phyloP scores from a whole-genome alignment of 1,140 invertebrate species.

The Euwallacea fornicatus region DNA sequence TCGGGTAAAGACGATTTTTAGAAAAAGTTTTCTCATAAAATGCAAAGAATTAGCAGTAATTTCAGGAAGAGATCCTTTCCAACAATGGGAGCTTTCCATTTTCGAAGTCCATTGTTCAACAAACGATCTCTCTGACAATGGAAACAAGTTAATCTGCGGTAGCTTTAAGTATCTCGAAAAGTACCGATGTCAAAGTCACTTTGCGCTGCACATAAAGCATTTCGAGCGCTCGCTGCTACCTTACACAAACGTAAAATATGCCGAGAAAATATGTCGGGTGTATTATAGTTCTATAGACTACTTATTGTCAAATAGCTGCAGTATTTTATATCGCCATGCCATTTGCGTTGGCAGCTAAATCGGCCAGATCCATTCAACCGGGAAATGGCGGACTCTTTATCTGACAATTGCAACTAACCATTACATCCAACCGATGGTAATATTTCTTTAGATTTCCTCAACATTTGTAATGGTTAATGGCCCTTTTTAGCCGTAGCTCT shows the following conservation, averaged over 20 bases:
- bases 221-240: slow-evolving; percentile 5
- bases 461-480: background rate
- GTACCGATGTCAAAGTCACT: background rate
- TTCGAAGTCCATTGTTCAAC: too few species aligned
- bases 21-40: too few species aligned
- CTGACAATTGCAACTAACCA: slow-evolving; percentile 38
- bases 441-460: slow-evolving; percentile 18
- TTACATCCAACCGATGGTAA: slow-evolving; percentile 28
- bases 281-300: slow-evolving; percentile 37
- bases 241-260: slow-evolving; percentile 21
- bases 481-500: background rate
- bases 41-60: too few species aligned
- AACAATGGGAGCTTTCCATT: too few species aligned
- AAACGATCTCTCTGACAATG: background rate
- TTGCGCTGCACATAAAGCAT: background rate
- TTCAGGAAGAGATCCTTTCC: too few species aligned
- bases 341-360: slow-evolving; percentile 35
- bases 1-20: background rate
- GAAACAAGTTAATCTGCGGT: background rate
- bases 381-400: slow-evolving; percentile 41
- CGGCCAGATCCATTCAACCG: slow-evolving; percentile 35
- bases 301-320: slow-evolving; percentile 35
- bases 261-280: slow-evolving; percentile 31
- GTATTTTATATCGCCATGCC: slow-evolving; percentile 31
- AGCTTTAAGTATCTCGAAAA: slow-evolving; percentile 1